phyloP scores from a whole-genome alignment of 2,888 invertebrate genomes.

The Graphium colonna region DNA sequence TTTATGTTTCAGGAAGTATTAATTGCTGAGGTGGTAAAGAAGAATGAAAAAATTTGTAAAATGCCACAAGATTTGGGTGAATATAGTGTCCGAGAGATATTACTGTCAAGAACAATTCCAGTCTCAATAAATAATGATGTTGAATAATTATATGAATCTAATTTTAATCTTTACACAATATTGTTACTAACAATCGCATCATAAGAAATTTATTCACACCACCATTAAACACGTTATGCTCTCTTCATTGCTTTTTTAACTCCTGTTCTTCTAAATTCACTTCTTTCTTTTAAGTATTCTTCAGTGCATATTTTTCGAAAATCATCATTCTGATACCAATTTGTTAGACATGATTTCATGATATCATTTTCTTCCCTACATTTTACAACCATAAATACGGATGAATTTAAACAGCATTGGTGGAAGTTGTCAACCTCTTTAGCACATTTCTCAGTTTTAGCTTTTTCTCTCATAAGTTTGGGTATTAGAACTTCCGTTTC shows the following conservation, averaged over 20 bases:
- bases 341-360: constrained; percentile 84
- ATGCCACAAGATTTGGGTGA: constrained; percentile 74
- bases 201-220: no score
- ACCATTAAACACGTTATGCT: no score
- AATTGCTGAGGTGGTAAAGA: constrained; percentile 79
- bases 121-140: constrained; percentile 63
- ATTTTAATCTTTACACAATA: constrained; percentile 35
- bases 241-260: constrained; percentile 79
- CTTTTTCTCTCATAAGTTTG: constrained; percentile 91
- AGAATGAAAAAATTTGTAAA: constrained; percentile 44
- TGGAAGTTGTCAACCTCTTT: constrained; percentile 85
- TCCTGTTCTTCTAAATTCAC: constrained; percentile 91
- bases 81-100: constrained; percentile 82
- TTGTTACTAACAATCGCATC: constrained; percentile 14
- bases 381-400: constrained; percentile 84
- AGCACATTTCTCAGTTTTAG: constrained; percentile 88
- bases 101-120: constrained; percentile 80
- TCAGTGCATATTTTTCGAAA: constrained; percentile 87
- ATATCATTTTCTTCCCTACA: constrained; percentile 86
- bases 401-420: constrained; percentile 85
- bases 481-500: constrained; percentile 94
- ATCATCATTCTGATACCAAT: constrained; percentile 88
- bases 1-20: constrained; percentile 82
- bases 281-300: constrained; percentile 89
- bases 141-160: constrained; percentile 38